Evolutionary conservation across 1,140 invertebrate species (phyloP).

Genomic region (Mycetomoellerius zeteki): DNA sequence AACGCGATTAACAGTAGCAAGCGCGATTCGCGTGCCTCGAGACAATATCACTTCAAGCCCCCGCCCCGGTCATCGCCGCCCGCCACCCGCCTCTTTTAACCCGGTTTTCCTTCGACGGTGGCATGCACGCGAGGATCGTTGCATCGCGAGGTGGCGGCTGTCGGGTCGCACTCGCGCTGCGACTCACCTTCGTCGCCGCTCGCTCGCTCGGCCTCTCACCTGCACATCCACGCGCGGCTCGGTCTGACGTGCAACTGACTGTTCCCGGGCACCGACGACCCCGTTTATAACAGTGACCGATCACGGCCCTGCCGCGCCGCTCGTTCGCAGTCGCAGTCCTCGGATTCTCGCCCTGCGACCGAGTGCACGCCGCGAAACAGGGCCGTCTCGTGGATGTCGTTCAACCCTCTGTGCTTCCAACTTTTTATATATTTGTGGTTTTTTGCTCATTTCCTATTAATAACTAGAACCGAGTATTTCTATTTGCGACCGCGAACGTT

Average conservation of each 20-base stretch:
- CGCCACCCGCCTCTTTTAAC: slow-evolving; percentile 27
- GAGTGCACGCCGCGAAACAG: slow-evolving; percentile 20
- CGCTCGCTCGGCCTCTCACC: slow-evolving; percentile 53
- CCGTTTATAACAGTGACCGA: slow-evolving; percentile 79
- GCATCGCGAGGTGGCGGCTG: not conserved
- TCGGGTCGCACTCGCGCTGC: slow-evolving; percentile 17
- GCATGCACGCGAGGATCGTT: slow-evolving; percentile 32
- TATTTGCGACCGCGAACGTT: not conserved
- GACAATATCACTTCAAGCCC: slow-evolving; percentile 47
- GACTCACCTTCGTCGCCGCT: slow-evolving; percentile 70
- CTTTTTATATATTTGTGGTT: not conserved
- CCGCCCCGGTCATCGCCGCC: not conserved
- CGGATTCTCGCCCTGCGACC: slow-evolving; percentile 38
- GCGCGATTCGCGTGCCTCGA: slow-evolving; percentile 37
- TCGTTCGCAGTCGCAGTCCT: slow-evolving; percentile 56
- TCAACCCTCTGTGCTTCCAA: not conserved
- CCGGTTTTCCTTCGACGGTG: slow-evolving; percentile 20
- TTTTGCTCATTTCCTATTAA: not conserved
- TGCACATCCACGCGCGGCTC: slow-evolving; percentile 66
- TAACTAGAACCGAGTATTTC: not conserved
- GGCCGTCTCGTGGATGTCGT: slow-evolving; percentile 45
- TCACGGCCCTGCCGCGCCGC: slow-evolving; percentile 73
- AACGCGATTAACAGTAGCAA: slow-evolving; percentile 20
- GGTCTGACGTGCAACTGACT: slow-evolving; percentile 77
- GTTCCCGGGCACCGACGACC: slow-evolving; percentile 65